Evolutionary conservation across 2,888 invertebrate species (phyloP), one percentile per base, ranked within the genome.

Genomic region (Abrostola tripartita): DNA sequence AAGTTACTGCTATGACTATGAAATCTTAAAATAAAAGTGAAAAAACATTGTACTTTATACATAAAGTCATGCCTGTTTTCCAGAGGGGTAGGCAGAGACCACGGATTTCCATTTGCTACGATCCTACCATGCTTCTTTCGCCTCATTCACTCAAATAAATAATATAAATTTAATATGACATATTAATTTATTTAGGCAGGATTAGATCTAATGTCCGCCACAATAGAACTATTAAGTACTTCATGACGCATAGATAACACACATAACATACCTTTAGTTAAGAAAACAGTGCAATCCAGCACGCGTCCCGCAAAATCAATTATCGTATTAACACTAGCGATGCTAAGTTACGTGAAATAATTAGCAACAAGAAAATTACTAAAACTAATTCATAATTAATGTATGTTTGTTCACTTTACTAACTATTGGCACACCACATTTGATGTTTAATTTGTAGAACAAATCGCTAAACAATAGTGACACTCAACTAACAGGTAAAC

Each of bases 351-450:
- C 35, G 12, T 40, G 52, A 74, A 79, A 71, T 52, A 74, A 77
- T 78, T 79, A 77, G 65, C 68, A 57, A 36, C 36, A 44, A 73
- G 61, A 65, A 36, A 73, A 74, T 70, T 68, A 66, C 63, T 63
- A 37, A 67, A 68, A 77, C 67, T 73, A 68, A 73, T 79, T 79
- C 61, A 70, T 79, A 70, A 73, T 64, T 64, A 67, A 38, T 42
- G 38, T 10, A 11, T 67, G 53, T 64, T 73, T 60, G 47, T 67
- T 66, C 63, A 57, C 66, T 60, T 60, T 56, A 62, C 6, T 52
- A 8, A 36, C 35, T 68, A 52, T 59, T 49, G 38, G n/a, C 50
- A n/a, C 24, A 42, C 24, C 10, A 53, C 51, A 49, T 64, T 67
- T 47, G 14, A 38, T 9, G 14, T 67, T 51, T 66, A 52, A 63